Base-by-base conservation (phyloP, 2,797 vertebrate species). In the Falco rusticolus region DNA sequence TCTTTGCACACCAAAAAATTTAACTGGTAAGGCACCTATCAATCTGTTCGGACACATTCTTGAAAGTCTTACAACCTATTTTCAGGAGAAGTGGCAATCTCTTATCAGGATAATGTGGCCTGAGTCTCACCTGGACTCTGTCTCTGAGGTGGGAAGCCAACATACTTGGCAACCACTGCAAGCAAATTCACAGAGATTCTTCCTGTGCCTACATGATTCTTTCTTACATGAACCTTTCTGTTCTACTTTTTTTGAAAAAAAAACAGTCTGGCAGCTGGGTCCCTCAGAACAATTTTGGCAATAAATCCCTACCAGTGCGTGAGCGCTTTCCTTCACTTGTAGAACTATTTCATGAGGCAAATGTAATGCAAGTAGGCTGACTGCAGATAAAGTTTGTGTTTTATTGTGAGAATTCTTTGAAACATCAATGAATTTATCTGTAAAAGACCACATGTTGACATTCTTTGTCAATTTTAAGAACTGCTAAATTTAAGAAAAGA, bases 21-120 rank as follows among this genome's bases (percentile, higher is more conserved):
- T 79, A 84, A 84, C 19, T 4, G 2, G 9, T 50, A 50, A 81
- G 14, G 16, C n/a, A 74, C 11, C 31, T 80, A 69, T 28, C 60
- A 41, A 18, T 43, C 34, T 63, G 6, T 69, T 63, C 66, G 28
- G 79, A 66, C 14, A 57, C 33, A 60, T n/a, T 74, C 54, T 84
- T 4, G 2, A 7, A 74, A 79, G 51, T n/a, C 60, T 33, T 74
- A 28, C 20, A 72, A 26, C 9, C 4, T 48, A 4, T 70, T 95
- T 90, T 76, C 31, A 74, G 56, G 25, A 34, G 20, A 76, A 83
- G 25, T 14, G 78, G 12, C 43, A 51, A 10, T 63, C 21, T 76
- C 20, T 34, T 31, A 56, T 31, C 69, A 14, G 16, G 25, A 31
- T 2, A 0, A 10, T 47, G 41, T 0, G 0, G 11, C 72, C 33